phyloP scores from a whole-genome alignment of 2,888 invertebrate genomes.

The Carterocephalus palaemon region DNA sequence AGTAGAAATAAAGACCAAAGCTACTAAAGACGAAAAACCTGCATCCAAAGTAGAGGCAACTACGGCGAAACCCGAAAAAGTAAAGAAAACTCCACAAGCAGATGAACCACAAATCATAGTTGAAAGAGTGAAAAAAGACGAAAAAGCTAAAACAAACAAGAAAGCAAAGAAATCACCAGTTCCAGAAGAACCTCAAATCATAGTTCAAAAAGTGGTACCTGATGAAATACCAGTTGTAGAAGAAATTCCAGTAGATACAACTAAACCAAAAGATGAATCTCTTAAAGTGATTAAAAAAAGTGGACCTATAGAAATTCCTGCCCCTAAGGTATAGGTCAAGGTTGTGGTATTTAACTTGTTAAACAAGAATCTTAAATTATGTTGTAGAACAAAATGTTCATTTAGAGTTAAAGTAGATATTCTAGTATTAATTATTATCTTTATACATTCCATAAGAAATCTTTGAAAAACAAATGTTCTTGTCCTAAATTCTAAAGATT shows the following conservation, averaged over 20 bases:
- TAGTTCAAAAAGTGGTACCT: conserved; percentile 33
- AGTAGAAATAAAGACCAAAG: conserved; percentile 13
- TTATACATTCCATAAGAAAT: too few species aligned
- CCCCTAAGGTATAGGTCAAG: conserved; percentile 47
- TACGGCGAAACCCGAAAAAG: conserved; percentile 6
- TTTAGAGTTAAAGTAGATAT: not conserved
- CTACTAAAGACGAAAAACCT: conserved; percentile 22
- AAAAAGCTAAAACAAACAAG: too few species aligned
- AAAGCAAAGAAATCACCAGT: conserved; percentile 6
- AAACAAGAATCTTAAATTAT: conserved; percentile 35
- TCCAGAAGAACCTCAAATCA: conserved; percentile 20
- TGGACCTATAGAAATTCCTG: conserved; percentile 73
- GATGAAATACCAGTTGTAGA: conserved; percentile 74
- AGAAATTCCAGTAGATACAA: conserved; percentile 74
- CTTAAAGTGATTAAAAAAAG: conserved; percentile 80
- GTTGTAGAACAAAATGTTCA: conserved; percentile 7
- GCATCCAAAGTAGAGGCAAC: conserved; percentile 16
- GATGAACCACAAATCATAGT: conserved; percentile 23
- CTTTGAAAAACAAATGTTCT: too few species aligned
- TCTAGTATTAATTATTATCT: too few species aligned
- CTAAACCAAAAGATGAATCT: conserved; percentile 72
- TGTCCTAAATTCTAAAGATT: too few species aligned
- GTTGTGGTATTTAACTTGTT: conserved; percentile 29
- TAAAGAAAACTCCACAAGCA: conserved; percentile 1
- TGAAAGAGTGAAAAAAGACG: conserved; percentile 2